Percentiles rank a stretch among this genome's conserved stretches.
Conservation (phyloP, 2,888 invertebrate genomes). For the Drosophila rellima region DNA sequence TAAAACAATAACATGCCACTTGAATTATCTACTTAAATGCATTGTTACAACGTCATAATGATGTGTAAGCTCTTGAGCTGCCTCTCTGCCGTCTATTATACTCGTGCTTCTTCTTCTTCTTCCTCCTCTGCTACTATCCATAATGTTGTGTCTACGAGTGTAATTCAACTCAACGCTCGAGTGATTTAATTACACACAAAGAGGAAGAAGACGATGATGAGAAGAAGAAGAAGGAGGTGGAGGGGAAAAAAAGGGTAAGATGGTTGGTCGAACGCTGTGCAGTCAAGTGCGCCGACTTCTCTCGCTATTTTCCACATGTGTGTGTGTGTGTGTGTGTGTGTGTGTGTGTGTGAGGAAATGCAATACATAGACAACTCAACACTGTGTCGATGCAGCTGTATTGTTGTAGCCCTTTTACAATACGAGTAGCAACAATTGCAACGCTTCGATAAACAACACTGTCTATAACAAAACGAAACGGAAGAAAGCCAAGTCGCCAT, state of each 20-base stretch:
- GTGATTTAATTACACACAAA: slow-evolving; percentile 77
- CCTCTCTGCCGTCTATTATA: slow-evolving; percentile 29
- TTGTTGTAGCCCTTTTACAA: slow-evolving; percentile 54
- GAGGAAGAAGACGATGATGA: slow-evolving; percentile 26
- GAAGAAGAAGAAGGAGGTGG: background rate
- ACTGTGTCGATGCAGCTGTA: slow-evolving; percentile 8
- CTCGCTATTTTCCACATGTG: slow-evolving; percentile 18
- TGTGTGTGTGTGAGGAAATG: slow-evolving; percentile 70
- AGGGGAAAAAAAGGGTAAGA: slow-evolving; percentile 6
- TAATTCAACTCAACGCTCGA: slow-evolving; percentile 65
- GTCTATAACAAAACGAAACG: slow-evolving; percentile 65
- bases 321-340: slow-evolving; percentile 67
- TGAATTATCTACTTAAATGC: slow-evolving; percentile 48
- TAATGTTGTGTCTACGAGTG: slow-evolving; percentile 21
- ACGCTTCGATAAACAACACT: slow-evolving; percentile 76
- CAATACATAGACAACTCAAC: slow-evolving; percentile 41
- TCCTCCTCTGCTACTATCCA: slow-evolving; percentile 4
- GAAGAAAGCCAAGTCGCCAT: slow-evolving; percentile 64
- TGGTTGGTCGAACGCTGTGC: slow-evolving; percentile 51
- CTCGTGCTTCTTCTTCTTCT: slow-evolving; percentile 27
- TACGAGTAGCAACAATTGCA: slow-evolving; percentile 64
- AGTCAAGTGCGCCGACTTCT: slow-evolving; percentile 68
- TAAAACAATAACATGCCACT: slow-evolving; percentile 62
- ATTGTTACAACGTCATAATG: slow-evolving; percentile 67
- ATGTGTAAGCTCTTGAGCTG: slow-evolving; percentile 68